Evolutionary conservation across 2,113 vertebrate genomes (phyloP).

Genomic region (Oreotragus oreotragus): DNA sequence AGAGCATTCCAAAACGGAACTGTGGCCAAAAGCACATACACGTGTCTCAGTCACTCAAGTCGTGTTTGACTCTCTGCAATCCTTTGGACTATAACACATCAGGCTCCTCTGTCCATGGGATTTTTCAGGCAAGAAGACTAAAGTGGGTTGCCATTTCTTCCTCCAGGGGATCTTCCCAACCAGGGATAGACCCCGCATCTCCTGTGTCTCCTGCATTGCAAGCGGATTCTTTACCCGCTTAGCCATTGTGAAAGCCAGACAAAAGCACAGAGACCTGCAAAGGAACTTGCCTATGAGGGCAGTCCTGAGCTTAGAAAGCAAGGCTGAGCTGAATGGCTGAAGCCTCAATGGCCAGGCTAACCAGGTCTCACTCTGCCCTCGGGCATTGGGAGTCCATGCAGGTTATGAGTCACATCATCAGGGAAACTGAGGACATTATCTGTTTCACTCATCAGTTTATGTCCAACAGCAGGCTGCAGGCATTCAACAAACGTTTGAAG

Average conservation of each 20-base stretch:
- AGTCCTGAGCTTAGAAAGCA: too few relatives aligned
- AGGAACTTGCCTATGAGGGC: neutral
- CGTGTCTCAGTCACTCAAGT: neutral
- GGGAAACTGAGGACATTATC: neutral
- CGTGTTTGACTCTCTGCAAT: neutral
- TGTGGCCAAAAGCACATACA: neutral
- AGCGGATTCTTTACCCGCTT: neutral
- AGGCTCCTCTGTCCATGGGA: neutral
- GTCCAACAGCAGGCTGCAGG: neutral
- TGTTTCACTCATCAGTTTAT: neutral
- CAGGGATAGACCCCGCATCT: neutral
- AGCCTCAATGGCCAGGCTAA: neutral
- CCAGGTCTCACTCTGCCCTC: accelerated
- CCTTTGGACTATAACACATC: neutral
- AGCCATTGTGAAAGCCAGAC: neutral
- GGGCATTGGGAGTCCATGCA: neutral
- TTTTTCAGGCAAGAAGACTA: neutral
- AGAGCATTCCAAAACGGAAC: neutral
- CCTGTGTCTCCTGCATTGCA: neutral
- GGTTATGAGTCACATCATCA: neutral
- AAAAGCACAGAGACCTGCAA: neutral
- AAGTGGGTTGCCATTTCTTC: neutral
- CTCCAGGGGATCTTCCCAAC: neutral
- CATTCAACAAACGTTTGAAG: neutral
- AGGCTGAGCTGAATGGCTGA: accelerated